These are phyloP conservation scores for Ladona fulva DNA, from an alignment of 1,140 invertebrate species.

Conservation along the genomic window DNA sequence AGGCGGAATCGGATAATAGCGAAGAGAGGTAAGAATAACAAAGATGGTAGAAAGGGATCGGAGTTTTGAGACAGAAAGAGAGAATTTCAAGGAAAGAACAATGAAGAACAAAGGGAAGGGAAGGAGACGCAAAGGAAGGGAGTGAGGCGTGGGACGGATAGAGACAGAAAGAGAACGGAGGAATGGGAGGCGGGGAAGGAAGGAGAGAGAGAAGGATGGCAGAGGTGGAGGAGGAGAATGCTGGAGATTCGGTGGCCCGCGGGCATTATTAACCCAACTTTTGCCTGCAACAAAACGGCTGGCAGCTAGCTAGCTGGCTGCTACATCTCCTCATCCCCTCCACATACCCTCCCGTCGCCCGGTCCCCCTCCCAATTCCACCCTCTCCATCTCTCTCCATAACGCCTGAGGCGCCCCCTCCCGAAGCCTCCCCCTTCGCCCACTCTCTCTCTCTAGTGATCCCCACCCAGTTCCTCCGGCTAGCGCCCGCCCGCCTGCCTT, in stretches of 20 bases:
- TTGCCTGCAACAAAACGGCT: slow-evolving; percentile 7
- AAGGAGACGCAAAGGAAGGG: neutral
- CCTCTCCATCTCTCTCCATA: neutral
- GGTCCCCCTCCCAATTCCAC: neutral
- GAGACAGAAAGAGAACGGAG: neutral
- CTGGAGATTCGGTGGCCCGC: neutral
- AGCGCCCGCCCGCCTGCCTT: neutral
- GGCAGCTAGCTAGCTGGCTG: neutral
- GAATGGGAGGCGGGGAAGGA: neutral
- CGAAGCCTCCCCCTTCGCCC: neutral
- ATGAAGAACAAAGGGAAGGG: neutral
- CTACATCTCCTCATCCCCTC: neutral
- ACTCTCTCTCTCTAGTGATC: neutral
- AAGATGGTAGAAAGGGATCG: neutral
- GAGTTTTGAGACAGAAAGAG: neutral
- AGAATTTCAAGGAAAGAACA: neutral
- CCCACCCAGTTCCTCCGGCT: neutral
- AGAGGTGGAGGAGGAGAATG: neutral
- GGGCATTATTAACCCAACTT: slow-evolving; percentile 9
- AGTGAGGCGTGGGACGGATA: neutral
- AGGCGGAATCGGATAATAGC: neutral
- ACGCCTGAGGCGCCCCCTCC: neutral
- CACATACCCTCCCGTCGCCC: neutral
- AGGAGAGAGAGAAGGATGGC: neutral
- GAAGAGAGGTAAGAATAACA: neutral